Base-by-base conservation (phyloP, 2,797 vertebrate genomes). In the Melanotaenia maccullochi region DNA sequence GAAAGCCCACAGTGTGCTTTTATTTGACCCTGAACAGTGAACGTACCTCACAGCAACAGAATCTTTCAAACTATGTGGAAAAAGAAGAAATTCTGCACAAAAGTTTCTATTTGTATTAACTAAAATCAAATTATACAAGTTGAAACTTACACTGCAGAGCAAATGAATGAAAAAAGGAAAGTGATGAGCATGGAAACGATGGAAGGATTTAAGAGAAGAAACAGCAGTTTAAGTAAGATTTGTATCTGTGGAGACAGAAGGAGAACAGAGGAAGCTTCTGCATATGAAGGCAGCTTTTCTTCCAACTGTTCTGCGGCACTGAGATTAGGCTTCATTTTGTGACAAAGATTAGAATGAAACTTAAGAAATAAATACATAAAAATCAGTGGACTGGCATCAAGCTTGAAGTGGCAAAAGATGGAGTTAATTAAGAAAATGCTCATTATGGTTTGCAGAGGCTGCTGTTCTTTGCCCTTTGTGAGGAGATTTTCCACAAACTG, bases 181-280 rank as follows among this genome's bases (percentile, higher is more conserved):
- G 0, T 5, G 18, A 62, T 67, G 68, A 90, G 81, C 58, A 24
- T 74, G 81, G 82, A 85, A 89, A 86, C 80, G 78, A 88, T 81
- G 68, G 61, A 67, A 40, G 47, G 36, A 81, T 78, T 58, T 74
- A 81, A 68, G 62, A 62, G 75, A 83, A 86, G 65, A 85, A 47
- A 44, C 42, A 47, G 82, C 76, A 68, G 80, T 62, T 57, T 72
- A 67, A 85, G 79, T 77, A 51, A 85, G 85, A 90, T 89, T 54
- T 69, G 68, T 85, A 83, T 93, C 81, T 76, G 65, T 60, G 25
- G 28, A 24, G 32, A 71, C 60, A 69, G 70, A 68, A 44, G 63
- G 54, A 72, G 78, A 73, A 42, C 38, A 56, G 51, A 65, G 9
- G 69, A 60, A 67, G 68, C 75, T 68, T 30, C 78, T 73, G 73